These are phyloP conservation scores for Idaea dimidiata DNA, from an alignment of 2,888 invertebrate species.

Conservation along the genomic window DNA sequence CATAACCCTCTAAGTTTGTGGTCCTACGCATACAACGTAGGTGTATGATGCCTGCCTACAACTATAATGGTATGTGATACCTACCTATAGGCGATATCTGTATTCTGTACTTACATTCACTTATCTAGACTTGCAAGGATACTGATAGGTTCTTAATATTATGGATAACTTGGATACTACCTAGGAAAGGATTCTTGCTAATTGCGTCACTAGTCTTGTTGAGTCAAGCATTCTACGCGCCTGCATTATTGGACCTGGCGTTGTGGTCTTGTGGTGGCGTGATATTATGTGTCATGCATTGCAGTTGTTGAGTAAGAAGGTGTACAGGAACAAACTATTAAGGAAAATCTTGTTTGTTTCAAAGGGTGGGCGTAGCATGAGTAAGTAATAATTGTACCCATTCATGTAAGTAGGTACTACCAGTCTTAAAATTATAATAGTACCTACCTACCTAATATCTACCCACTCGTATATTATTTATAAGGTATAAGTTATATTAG, in stretches of 20 bases:
- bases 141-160: neutral
- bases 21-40: no score
- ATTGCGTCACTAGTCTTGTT: constrained; percentile 40
- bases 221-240: constrained; percentile 32
- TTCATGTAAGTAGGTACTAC: no score
- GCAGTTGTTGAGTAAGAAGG: neutral
- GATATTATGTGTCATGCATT: constrained; percentile 33
- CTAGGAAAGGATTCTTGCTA: constrained; percentile 15
- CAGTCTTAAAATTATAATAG: no score
- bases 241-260: constrained; percentile 5
- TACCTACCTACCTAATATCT: no score
- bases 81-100: neutral
- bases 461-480: no score
- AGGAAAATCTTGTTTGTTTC: no score
- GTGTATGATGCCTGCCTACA: no score
- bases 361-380: no score
- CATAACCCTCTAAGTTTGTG: neutral
- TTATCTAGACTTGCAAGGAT: constrained; percentile 6
- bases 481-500: no score
- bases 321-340: neutral
- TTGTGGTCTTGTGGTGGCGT: constrained; percentile 33
- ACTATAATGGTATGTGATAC: no score
- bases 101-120: neutral
- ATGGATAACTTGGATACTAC: neutral
- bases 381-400: no score